Percentiles rank a stretch among this genome's conserved stretches.
phyloP scores from a whole-genome alignment of 2,113 vertebrate species.

The Oncorhynchus nerka region DNA sequence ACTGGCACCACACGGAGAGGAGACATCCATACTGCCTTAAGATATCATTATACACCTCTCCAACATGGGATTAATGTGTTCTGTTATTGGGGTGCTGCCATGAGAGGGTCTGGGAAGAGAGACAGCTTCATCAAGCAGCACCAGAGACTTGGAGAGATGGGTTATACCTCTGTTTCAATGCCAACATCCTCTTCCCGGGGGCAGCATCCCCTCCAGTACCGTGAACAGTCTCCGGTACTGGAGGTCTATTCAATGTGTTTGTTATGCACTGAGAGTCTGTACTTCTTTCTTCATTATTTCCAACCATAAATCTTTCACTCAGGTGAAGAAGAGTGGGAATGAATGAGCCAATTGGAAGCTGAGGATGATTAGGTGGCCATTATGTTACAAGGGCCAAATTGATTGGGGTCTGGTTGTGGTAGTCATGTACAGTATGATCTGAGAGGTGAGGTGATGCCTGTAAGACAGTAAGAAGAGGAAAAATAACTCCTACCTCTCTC shows the following conservation, averaged over 20 bases:
- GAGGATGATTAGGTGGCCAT: no score
- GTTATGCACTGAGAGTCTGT: not conserved
- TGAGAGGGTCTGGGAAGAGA: constrained; percentile 37
- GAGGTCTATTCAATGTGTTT: no score
- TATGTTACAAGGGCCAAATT: no score
- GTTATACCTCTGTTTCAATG: constrained; percentile 3
- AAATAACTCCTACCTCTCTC: not conserved
- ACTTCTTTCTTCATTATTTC: not conserved
- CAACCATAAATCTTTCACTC: not conserved
- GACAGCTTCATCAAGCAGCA: constrained; percentile 71
- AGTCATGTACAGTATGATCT: no score
- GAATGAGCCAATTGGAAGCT: no score
- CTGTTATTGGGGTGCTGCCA: constrained; percentile 53
- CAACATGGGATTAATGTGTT: constrained; percentile 75
- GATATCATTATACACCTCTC: constrained; percentile 76
- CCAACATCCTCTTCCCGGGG: not conserved
- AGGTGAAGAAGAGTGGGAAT: not conserved
- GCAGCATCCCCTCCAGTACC: not conserved
- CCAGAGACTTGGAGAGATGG: constrained; percentile 32
- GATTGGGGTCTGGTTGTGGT: no score
- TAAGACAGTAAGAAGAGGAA: not conserved
- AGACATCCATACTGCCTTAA: constrained; percentile 73
- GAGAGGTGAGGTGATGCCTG: not conserved
- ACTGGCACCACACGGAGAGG: constrained; percentile 67
- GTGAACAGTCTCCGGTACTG: not conserved